Evolutionary conservation across 2,113 vertebrate genomes (phyloP), one percentile per base, ranked within the genome.

Genomic region (Sander lucioperca): DNA sequence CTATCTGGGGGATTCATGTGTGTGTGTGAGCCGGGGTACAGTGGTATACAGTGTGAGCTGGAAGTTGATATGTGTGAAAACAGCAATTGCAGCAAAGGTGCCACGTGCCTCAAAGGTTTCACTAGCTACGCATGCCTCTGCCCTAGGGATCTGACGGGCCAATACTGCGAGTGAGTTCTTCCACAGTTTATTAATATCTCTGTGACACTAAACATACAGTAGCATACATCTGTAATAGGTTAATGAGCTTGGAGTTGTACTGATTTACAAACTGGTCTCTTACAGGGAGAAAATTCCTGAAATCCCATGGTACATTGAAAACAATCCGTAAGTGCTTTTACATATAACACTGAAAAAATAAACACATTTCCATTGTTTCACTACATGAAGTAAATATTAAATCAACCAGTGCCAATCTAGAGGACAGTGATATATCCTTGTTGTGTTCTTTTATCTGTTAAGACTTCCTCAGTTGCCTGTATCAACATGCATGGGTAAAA

Each of bases 81-180:
- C 48, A 96, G 96, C 91, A 95, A 92, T 19, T 99, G 98, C 75
- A 91, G 91, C 45, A 93, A 95, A 0, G 97, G 98, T 0, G 95
- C 97, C 85, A 97, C 96, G 0, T 99, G 97, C 19, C 18, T 98
- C 21, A 93, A 94, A 48, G 94, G 93, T 21, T 47, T 95, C 68
- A 57, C 90, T 0, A 89, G 89, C 58, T 98, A 96, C 76, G 85
- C 96, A 6, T 99, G 97, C 78, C 94, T 96, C 48, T 98, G 97
- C 67, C 93, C 93, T 6, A 92, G 91, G 16, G 97, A 98, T 84
- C 94, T 96, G 87, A 97, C 97, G 0, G 97, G 97, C 50, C 93
- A 86, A 18, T 94, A 95, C 67, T 99, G 98, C 93, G 43, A 91
- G 95, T 96, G 74, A 94, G 92, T 92, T 68, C 7, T 0, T 39